These are phyloP conservation scores for Tinea pellionella DNA, from an alignment of 2,888 invertebrate genomes.

Conservation along the genomic window DNA sequence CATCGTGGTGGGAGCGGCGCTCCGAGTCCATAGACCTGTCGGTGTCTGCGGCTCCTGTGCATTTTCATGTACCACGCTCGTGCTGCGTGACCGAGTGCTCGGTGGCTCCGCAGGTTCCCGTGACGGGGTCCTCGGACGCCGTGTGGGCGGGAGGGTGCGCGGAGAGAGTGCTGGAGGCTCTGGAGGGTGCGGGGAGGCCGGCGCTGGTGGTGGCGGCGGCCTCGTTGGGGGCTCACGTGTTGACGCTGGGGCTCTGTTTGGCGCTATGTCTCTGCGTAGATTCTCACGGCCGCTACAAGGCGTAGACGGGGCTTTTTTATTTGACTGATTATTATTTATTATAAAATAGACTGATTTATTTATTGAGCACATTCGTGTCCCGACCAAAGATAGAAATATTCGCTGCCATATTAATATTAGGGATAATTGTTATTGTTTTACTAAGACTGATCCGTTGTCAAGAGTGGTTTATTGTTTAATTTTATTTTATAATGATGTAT, in stretches of 20 bases:
- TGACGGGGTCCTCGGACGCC: conserved; percentile 33
- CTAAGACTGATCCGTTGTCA: too few relatives aligned
- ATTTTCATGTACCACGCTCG: conserved; percentile 47
- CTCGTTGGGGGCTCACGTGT: conserved; percentile 43
- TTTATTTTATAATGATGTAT: too few relatives aligned
- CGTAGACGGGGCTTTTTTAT: conserved; percentile 22
- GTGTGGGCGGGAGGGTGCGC: conserved; percentile 25
- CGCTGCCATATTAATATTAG: too few relatives aligned
- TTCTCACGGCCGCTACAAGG: conserved; percentile 42
- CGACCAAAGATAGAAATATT: too few relatives aligned
- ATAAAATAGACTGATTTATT: neutral
- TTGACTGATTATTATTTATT: neutral
- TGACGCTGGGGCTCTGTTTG: conserved; percentile 45
- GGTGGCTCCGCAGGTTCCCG: conserved; percentile 32
- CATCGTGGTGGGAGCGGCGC: conserved; percentile 13
- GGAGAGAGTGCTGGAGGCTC: conserved; percentile 35
- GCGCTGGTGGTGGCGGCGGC: conserved; percentile 22
- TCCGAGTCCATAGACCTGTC: conserved; percentile 39
- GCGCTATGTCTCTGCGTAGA: conserved; percentile 43
- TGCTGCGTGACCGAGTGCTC: conserved; percentile 34
- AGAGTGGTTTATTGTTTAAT: too few relatives aligned
- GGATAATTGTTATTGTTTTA: too few relatives aligned
- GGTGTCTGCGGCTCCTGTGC: conserved; percentile 36
- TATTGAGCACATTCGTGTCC: neutral
- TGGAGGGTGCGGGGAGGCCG: conserved; percentile 18